A percentile compares a stretch with the other conserved stretches of the same genome.
Evolutionary conservation across 2,113 vertebrate species (phyloP).

Genomic region (Sturnus vulgaris): DNA sequence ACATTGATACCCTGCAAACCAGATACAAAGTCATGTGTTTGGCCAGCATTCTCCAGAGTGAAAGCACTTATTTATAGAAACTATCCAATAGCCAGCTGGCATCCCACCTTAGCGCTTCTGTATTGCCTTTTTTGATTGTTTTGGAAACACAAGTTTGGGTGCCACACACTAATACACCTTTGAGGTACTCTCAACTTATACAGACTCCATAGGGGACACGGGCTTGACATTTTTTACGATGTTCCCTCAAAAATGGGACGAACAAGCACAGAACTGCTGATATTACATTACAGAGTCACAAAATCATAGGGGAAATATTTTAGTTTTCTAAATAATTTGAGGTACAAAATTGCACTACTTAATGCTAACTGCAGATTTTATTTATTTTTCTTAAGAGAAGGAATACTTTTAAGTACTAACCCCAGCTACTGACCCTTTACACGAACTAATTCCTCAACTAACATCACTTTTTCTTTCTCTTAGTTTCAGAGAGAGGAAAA

Average conservation of each 20-base stretch:
- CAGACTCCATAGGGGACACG: neutral
- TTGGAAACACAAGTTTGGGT: neutral
- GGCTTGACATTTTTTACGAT: neutral
- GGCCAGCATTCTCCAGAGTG: neutral
- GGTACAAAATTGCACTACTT: slow-evolving; percentile 3
- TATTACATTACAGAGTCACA: neutral
- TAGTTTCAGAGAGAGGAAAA: neutral
- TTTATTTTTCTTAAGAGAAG: slow-evolving; percentile 24
- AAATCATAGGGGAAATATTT: neutral
- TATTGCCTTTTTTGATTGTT: neutral
- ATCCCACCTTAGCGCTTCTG: neutral
- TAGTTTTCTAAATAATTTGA: neutral
- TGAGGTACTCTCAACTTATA: neutral
- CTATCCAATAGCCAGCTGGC: neutral
- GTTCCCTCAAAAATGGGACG: neutral
- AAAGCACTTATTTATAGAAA: neutral
- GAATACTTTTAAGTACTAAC: slow-evolving; percentile 14
- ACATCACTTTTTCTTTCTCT: neutral
- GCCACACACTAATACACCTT: neutral
- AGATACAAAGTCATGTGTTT: neutral
- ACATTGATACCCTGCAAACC: neutral
- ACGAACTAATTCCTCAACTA: neutral
- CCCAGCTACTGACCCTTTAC: neutral
- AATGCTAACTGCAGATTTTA: neutral
- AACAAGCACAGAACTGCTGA: neutral